Percentiles rank a stretch among this genome's conserved stretches.
phyloP scores from a whole-genome alignment of 2,888 invertebrate species.

The Lithophane ornitopus region DNA sequence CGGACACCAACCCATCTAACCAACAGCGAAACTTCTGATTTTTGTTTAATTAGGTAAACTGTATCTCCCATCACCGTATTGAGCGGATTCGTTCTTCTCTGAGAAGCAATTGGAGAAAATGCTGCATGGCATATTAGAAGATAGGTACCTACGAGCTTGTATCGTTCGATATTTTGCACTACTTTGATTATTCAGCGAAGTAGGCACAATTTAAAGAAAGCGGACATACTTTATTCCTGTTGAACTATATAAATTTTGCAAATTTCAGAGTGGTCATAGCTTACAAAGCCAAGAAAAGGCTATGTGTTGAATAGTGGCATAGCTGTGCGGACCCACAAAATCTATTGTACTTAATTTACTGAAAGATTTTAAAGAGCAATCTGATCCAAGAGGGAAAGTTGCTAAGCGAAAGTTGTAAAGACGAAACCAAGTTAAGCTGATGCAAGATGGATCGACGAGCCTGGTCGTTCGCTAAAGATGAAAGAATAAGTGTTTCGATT shows the following conservation, averaged over 20 bases:
- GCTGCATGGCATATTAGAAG: neutral
- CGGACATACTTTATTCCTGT: neutral
- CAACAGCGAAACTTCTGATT: neutral
- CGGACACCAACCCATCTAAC: too few relatives aligned
- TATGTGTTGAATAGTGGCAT: neutral
- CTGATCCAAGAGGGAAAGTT: neutral
- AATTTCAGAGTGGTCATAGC: neutral
- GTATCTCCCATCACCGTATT: too few relatives aligned
- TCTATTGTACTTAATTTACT: neutral
- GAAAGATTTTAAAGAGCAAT: slow-evolving; percentile 3
- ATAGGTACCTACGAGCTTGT: too few relatives aligned
- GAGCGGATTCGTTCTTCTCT: too few relatives aligned
- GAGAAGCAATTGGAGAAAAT: neutral
- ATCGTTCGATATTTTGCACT: neutral
- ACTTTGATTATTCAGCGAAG: neutral
- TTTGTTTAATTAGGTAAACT: neutral
- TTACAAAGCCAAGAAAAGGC: neutral
- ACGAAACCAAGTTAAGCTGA: neutral
- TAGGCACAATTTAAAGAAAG: neutral
- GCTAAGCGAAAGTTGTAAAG: neutral
- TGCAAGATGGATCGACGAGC: neutral
- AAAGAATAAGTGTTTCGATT: neutral
- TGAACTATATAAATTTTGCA: neutral
- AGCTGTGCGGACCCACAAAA: neutral
- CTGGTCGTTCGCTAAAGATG: neutral